Conservation (phyloP, 2,888 invertebrate genomes). For the Glaucopsyche alexis region DNA sequence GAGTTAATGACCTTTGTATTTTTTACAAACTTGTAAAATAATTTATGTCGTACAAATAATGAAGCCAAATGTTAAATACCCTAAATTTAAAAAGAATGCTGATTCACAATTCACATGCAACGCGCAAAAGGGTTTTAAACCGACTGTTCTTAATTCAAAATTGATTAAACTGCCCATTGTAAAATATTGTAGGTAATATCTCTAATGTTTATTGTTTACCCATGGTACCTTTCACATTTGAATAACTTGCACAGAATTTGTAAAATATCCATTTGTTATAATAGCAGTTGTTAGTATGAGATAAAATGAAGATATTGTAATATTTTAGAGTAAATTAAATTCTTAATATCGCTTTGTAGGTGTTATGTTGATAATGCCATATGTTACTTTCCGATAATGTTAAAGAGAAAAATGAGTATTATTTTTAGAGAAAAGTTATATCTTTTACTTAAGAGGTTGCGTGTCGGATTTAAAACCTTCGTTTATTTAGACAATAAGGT, state of each 20-base stretch:
- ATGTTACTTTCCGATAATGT: constrained; percentile 63
- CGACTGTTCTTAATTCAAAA: constrained; percentile 27
- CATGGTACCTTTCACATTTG: constrained; percentile 63
- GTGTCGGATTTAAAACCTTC: constrained; percentile 74
- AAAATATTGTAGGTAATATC: constrained; percentile 54
- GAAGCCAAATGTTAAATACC: constrained; percentile 21
- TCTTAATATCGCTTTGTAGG: constrained; percentile 68
- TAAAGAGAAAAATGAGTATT: constrained; percentile 70
- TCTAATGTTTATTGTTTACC: constrained; percentile 66
- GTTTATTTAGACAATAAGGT: constrained; percentile 80
- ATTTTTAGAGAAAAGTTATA: constrained; percentile 80
- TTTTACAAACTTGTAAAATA: constrained; percentile 20
- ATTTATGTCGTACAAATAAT: constrained; percentile 26
- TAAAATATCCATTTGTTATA: constrained; percentile 67
- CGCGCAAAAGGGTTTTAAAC: constrained; percentile 34
- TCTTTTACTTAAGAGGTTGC: constrained; percentile 73
- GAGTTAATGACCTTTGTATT: constrained; percentile 21
- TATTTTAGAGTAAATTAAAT: constrained; percentile 57
- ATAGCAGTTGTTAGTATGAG: constrained; percentile 60
- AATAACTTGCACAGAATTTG: constrained; percentile 66
- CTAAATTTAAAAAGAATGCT: neutral
- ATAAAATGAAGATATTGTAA: constrained; percentile 52
- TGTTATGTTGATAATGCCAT: constrained; percentile 70
- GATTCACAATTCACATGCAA: neutral
- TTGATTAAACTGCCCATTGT: constrained; percentile 40